phyloP scores from a whole-genome alignment of 2,797 vertebrate species.

The Acropternis orthonyx region DNA sequence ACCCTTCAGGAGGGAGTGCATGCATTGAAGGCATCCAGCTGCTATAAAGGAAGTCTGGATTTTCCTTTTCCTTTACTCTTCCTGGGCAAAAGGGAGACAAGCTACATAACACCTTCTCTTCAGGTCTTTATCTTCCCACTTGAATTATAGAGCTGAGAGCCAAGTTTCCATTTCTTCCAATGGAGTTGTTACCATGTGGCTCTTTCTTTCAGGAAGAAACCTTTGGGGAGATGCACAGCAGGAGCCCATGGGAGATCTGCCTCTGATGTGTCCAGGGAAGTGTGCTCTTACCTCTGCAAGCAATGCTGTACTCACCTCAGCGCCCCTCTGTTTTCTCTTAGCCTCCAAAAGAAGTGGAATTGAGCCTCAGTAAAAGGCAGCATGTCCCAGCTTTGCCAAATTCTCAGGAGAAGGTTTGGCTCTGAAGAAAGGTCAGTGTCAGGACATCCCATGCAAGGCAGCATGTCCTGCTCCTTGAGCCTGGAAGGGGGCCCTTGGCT shows the following conservation, averaged over 20 bases:
- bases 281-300: not conserved
- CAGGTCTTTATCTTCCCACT: not conserved
- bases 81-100: not conserved
- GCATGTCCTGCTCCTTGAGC: not conserved
- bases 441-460: not conserved
- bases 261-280: not conserved
- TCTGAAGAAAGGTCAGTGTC: not conserved
- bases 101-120: not conserved
- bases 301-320: not conserved
- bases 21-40: not conserved
- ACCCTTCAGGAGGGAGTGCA: accelerated
- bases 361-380: not conserved
- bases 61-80: not conserved
- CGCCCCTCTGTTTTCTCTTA: not conserved
- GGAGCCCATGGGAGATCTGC: not conserved
- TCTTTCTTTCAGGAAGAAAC: not conserved
- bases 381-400: not conserved
- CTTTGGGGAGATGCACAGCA: not conserved
- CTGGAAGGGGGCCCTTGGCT: not conserved
- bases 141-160: not conserved
- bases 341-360: not conserved
- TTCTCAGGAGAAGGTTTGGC: not conserved
- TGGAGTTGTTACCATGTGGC: not conserved
- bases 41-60: not conserved
- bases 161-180: not conserved